A percentile compares a stretch with the other conserved stretches of the same genome.
phyloP scores from a whole-genome alignment of 1,140 invertebrate genomes.

The Bathynomus jamesi region DNA sequence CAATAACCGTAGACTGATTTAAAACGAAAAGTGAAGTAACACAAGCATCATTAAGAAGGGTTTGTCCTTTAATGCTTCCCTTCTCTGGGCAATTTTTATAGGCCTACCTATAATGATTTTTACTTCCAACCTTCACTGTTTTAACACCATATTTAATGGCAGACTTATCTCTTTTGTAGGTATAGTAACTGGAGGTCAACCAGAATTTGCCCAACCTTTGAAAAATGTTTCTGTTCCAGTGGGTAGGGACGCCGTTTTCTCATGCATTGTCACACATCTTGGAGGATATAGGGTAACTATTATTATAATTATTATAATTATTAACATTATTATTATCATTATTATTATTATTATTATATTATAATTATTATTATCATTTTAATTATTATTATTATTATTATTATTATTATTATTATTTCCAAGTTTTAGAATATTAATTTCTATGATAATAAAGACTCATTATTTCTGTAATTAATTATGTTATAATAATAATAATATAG shows the following conservation, averaged over 20 bases:
- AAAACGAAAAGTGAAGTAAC: no score
- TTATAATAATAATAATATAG: no score
- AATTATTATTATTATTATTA: not conserved
- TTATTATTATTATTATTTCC: not conserved
- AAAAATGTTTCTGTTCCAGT: constrained; percentile 80
- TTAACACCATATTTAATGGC: no score
- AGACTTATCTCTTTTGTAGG: no score
- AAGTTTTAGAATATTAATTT: not conserved
- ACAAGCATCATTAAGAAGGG: no score
- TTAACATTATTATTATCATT: not conserved
- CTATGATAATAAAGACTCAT: not conserved
- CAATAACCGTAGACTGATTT: no score
- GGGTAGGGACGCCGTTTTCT: constrained; percentile 75
- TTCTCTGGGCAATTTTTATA: no score
- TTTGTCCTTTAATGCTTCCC: no score
- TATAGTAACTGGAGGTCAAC: constrained; percentile 44
- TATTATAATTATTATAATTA: not conserved
- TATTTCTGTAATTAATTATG: no score
- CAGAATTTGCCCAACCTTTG: constrained; percentile 72
- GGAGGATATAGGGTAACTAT: constrained; percentile 66
- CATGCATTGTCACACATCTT: constrained; percentile 79
- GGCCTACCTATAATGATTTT: no score
- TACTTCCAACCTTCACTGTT: no score
- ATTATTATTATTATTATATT: not conserved
- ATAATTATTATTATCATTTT: not conserved